Base-by-base conservation (phyloP, 2,797 vertebrate genomes). In the Benthosema pterotum region DNA sequence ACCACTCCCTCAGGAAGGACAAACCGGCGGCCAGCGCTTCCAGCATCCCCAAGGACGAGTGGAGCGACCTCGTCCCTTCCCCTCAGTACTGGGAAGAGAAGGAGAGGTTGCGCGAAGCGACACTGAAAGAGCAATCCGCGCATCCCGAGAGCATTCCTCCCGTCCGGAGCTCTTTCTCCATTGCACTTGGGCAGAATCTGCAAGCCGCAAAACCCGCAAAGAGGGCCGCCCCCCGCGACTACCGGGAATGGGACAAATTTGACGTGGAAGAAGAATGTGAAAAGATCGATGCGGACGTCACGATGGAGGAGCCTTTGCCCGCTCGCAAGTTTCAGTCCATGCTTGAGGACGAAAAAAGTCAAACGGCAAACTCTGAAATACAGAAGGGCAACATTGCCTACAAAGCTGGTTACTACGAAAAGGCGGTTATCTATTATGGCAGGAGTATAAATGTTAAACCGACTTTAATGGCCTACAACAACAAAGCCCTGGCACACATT, bases 381-480 rank as follows among this genome's bases (percentile, higher is more conserved):
- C 93, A 94, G 61, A 98, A 99, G 86, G 97, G 96, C 69, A 98
- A 98, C 16, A 96, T 98, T 83, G 94, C 95, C 54, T 99, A 97
- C 85, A 91, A 85, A 63, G 88, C 73, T 14, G 90, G 92, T 0
- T 96, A 97, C 78, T 97, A 92, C 60, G 81, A 93, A 71, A 96
- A 99, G 81, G 97, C 97, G 1, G 83, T 95, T 67, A 80, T 70
- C 0, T 98, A 96, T 59, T 99, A 98, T 45, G 91, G 89, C 63
- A 93, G 97, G 85, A 98, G 97, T 76, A 54, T 99, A 69, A 95
- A 93, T 14, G 91, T 94, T 22, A 63, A 89, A 19, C 91, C 95
- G 0, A 91, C 92, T 0, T 83, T 87, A 49, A 88, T 80, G 50
- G 95, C 90, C 1, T 95, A 94, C 77, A 98, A 97, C 84, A 99